Evolutionary conservation across 1,140 invertebrate genomes (phyloP).

Genomic region (Diachasmimorpha longicaudata): DNA sequence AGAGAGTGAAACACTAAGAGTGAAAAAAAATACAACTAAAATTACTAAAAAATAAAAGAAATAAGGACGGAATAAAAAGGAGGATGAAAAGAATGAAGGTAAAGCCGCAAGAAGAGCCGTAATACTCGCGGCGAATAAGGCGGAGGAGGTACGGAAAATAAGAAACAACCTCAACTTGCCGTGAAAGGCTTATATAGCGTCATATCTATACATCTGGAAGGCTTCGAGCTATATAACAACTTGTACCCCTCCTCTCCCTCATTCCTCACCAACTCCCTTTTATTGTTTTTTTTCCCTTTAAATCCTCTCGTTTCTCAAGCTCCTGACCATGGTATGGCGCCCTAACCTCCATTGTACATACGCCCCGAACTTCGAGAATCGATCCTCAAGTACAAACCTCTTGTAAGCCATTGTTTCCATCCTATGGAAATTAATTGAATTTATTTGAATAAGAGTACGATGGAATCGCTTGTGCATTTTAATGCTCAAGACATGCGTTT

Average conservation of each 20-base stretch:
- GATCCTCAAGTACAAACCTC: background rate
- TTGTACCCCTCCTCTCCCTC: background rate
- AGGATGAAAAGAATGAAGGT: conserved; percentile 7
- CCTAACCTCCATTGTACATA: background rate
- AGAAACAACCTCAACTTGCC: conserved; percentile 19
- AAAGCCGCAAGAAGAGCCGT: conserved; percentile 4
- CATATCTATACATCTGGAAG: conserved; percentile 20
- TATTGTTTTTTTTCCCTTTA: background rate
- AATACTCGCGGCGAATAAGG: conserved; percentile 2
- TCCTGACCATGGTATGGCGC: background rate
- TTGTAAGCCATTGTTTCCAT: conserved; percentile 55
- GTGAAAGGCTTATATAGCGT: conserved; percentile 20
- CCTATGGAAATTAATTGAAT: conserved; percentile 63
- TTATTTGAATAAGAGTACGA: conserved; percentile 58
- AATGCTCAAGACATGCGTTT: background rate
- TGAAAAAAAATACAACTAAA: background rate
- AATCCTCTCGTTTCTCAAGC: conserved; percentile 5
- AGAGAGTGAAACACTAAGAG: background rate
- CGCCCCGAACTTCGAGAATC: background rate
- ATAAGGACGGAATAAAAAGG: background rate
- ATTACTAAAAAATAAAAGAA: background rate
- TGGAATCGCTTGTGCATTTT: conserved; percentile 1
- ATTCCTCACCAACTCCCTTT: background rate
- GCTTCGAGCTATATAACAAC: conserved; percentile 14
- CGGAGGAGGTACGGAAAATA: background rate